phyloP scores from a whole-genome alignment of 2,888 invertebrate genomes.

The Cinara cedri region DNA sequence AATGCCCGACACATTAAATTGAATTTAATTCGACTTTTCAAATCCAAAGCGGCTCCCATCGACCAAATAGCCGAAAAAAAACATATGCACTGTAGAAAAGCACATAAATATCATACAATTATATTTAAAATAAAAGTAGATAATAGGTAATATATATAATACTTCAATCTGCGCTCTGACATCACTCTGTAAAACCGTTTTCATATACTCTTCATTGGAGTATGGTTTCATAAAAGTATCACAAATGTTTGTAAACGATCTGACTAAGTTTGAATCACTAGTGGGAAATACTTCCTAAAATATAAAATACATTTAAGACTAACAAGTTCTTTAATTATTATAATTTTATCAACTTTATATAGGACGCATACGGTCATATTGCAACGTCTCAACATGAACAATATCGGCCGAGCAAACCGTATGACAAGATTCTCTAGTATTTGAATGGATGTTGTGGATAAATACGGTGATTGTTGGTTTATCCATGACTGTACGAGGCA shows the following conservation, averaged over 20 bases:
- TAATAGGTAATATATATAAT: too few species aligned
- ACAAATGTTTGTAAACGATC: conserved; percentile 81
- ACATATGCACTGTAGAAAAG: conserved; percentile 78
- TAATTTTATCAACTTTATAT: neutral
- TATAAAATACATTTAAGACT: neutral
- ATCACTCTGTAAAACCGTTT: conserved; percentile 76
- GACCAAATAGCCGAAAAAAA: conserved; percentile 94
- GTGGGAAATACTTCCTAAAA: conserved; percentile 73
- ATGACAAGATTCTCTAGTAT: conserved; percentile 8
- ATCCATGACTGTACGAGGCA: conserved; percentile 86
- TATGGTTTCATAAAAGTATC: conserved; percentile 90
- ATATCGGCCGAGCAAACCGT: neutral
- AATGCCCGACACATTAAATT: conserved; percentile 78
- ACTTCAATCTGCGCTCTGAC: conserved; percentile 84
- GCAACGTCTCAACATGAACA: conserved; percentile 44
- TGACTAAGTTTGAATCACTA: conserved; percentile 81
- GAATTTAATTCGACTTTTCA: conserved; percentile 75
- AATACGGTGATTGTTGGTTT: conserved; percentile 73
- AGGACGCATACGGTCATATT: conserved; percentile 21
- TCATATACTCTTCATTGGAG: conserved; percentile 73
- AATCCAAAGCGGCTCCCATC: conserved; percentile 81
- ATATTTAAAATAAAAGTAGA: too few species aligned
- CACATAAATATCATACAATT: too few species aligned
- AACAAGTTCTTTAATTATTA: neutral
- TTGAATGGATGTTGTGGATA: conserved; percentile 67